These are phyloP conservation scores for Teleiodes luculella DNA, from an alignment of 2,888 invertebrate genomes.

Conservation along the genomic window DNA sequence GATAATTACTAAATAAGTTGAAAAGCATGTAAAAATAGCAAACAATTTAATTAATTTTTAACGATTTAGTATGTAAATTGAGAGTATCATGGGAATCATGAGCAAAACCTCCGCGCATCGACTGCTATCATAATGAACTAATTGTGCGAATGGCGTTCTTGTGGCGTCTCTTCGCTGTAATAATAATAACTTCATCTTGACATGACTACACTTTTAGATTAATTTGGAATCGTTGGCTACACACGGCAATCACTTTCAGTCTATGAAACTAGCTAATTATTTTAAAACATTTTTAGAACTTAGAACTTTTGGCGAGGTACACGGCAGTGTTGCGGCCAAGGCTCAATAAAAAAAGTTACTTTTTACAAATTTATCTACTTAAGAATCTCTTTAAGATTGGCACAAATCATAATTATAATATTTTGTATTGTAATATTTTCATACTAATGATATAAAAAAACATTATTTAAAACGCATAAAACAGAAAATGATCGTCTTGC, in stretches of 20 bases:
- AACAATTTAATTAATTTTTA: slow-evolving; percentile 19
- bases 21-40: background rate
- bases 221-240: slow-evolving; percentile 2
- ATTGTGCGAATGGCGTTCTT: slow-evolving; percentile 52
- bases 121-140: slow-evolving; percentile 49
- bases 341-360: too few relatives aligned
- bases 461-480: too few relatives aligned
- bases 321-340: background rate
- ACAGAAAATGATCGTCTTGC: too few relatives aligned
- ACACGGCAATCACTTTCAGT: background rate
- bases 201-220: slow-evolving; percentile 17
- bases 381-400: too few relatives aligned
- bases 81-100: slow-evolving; percentile 42
- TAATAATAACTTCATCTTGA: slow-evolving; percentile 30
- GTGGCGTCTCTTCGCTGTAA: slow-evolving; percentile 25
- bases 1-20: background rate
- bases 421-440: too few relatives aligned
- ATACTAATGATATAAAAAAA: too few relatives aligned
- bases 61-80: slow-evolving; percentile 34
- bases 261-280: background rate
- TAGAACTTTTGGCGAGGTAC: background rate
- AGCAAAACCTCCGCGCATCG: slow-evolving; percentile 38
- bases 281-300: too few relatives aligned
- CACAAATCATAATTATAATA: too few relatives aligned
- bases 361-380: background rate